Base-by-base conservation (phyloP, 2,888 invertebrate genomes). In the Leptinotarsa rubiginosa region DNA sequence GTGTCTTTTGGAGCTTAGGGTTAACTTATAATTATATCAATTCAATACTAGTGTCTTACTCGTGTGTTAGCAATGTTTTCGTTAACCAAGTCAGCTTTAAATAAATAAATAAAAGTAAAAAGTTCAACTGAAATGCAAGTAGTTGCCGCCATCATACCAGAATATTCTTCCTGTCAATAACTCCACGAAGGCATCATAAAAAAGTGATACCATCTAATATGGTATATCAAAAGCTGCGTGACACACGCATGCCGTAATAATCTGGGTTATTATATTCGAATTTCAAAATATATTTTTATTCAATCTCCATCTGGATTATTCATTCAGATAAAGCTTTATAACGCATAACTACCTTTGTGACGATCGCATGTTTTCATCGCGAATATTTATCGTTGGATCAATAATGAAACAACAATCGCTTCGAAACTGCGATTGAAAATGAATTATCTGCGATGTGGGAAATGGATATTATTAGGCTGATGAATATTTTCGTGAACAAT, bases 371-470 rank as follows among this genome's bases (percentile, higher is more conserved):
- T 31, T 41, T 62, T 31, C 5, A 62, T 41, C 62, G 41, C 15
- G n/a, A 62, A 62, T 31, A 31, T 31, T 31, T 62, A n/a, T 31
- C 31, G 62, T n/a, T 25, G 62, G n/a, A 59, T 62, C 31, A 41
- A 62, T 41, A 62, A 25, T 31, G 62, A 25, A 62, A 62, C 62
- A 41, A 62, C 25, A 16, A 62, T 62, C 20, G 56, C 56, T 4
- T 56, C 22, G 56, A 4, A 13, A 22, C 22, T 20, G 56, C 20
- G 20, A 56, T 56, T 56, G 56, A 20, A 56, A 56, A 56, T 56
- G 56, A 56, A 56, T 20, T 13, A 22, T 56, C 56, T 22, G 13
- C 56, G 4, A 13, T 22, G 20, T 56, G 56, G 25, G 56, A 56
- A 25, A 56, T 15, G 20, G 56, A 56, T 56, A 56, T 20, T 56